These are phyloP conservation scores for Xestoiulus laeticollis DNA, from an alignment of 2,888 invertebrate genomes.

Conservation along the genomic window DNA sequence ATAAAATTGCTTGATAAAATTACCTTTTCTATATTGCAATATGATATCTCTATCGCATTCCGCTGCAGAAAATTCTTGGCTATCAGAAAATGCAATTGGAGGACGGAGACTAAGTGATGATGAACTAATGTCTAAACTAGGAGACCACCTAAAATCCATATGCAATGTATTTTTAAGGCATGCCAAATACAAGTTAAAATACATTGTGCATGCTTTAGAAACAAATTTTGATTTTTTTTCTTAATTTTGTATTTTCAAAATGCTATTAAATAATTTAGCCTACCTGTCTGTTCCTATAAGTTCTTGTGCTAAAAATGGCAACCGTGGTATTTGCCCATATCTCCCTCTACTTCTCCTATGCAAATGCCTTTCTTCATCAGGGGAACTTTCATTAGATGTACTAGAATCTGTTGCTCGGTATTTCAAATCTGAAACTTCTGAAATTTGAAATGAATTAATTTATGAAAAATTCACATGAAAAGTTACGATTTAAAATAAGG, in stretches of 20 bases:
- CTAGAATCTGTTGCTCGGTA: conserved; percentile 51
- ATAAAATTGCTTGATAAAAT: background rate
- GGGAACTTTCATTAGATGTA: conserved; percentile 51
- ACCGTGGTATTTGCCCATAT: conserved; percentile 47
- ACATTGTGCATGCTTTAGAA: background rate
- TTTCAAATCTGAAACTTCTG: conserved; percentile 49
- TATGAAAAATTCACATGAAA: too few relatives aligned
- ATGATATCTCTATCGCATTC: conserved; percentile 53
- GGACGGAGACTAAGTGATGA: conserved; percentile 53
- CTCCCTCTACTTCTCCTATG: conserved; percentile 49
- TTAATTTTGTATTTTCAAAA: too few relatives aligned
- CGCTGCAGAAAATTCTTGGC: conserved; percentile 53
- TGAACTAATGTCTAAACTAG: conserved; percentile 52
- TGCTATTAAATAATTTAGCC: background rate
- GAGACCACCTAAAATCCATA: conserved; percentile 51
- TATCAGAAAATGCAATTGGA: conserved; percentile 53
- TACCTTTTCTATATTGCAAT: conserved; percentile 53
- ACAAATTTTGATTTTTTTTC: too few relatives aligned
- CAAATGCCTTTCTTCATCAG: conserved; percentile 51
- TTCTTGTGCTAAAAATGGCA: conserved; percentile 49
- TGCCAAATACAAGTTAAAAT: background rate
- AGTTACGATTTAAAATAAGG: too few relatives aligned
- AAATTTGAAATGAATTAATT: too few relatives aligned
- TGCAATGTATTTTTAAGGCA: conserved; percentile 25
- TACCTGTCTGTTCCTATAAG: conserved; percentile 51